Base-by-base conservation (phyloP, 23 tunicate genomes). In the Ascidia mentula region DNA sequence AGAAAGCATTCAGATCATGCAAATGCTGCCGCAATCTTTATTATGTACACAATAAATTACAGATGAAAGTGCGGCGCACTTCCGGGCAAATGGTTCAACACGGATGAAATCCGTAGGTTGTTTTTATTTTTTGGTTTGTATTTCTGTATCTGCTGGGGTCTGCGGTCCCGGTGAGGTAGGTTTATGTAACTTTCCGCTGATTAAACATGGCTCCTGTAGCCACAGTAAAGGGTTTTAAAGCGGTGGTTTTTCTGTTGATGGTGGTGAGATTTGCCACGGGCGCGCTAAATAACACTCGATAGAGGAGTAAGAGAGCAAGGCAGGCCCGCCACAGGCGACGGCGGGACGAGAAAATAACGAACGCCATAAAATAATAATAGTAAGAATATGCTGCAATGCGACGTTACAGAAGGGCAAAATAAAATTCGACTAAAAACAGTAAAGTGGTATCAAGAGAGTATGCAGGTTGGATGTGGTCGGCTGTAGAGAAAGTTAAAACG, bases 341-440 rank as follows among this genome's bases (percentile, higher is more conserved):
- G 65, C 65, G 24, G 65, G 65, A 28, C 22, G 24, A 53, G 24
- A 53, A 6, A 6, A 53, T 20, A 53, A 53, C 22, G 65, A 53
- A 53, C 65, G 65, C 65, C 65, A 45, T 31, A 45, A 3, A 77
- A 45, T 32, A 45, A 77, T 45, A 77, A 77, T 46, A 42, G 45
- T 32, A 77, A 46, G 42, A 77, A 77, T 77, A 77, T 77, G 80
- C 80, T 77, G 80, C 80, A 77, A 77, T 77, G 69, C 59, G 69
- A 71, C 6, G 75, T 34, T 77, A 77, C 36, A 38, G 45, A 45
- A 77, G 69, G 69, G 33, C 69, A 36, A 38, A 77, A 77, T 45
- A 77, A 32, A 77, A 77, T 77, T 77, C 80, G 80, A 77, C 80
- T 77, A 77, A 77, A 73, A 77, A 77, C 45, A 77, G 34, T 30